Conservation (phyloP, 2,888 invertebrate genomes). For the Ligdia adustata region DNA sequence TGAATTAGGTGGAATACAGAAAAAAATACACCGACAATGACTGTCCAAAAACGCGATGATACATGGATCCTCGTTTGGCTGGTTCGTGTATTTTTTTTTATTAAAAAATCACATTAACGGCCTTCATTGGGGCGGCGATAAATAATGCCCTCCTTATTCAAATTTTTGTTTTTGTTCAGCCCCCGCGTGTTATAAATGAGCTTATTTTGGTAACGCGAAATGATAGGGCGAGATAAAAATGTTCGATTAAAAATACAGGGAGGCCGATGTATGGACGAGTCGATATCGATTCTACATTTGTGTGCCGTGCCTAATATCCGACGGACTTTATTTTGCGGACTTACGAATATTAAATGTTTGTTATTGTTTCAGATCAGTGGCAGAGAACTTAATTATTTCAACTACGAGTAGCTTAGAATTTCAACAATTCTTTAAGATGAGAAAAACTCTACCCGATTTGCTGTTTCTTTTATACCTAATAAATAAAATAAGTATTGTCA, state of each 20-base stretch:
- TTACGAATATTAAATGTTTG: too few species aligned
- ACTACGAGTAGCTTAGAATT: too few species aligned
- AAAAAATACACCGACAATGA: slow-evolving; percentile 75
- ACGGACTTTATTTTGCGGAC: background rate
- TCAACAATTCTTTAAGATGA: too few species aligned
- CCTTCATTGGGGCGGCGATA: slow-evolving; percentile 84
- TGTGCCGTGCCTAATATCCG: background rate
- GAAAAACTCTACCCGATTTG: too few species aligned
- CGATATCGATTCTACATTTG: slow-evolving; percentile 10
- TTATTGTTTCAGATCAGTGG: too few species aligned
- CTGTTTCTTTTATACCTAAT: too few species aligned
- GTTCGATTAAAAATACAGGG: slow-evolving; percentile 57
- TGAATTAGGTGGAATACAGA: slow-evolving; percentile 49
- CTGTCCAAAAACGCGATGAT: slow-evolving; percentile 82
- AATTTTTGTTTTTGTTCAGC: slow-evolving; percentile 83
- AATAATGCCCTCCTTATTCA: slow-evolving; percentile 84
- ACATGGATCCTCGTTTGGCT: slow-evolving; percentile 82
- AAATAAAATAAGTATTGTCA: too few species aligned
- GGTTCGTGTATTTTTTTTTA: slow-evolving; percentile 77
- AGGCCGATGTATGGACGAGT: slow-evolving; percentile 46
- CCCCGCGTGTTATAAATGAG: slow-evolving; percentile 81
- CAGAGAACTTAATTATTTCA: too few species aligned
- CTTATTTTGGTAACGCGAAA: slow-evolving; percentile 79
- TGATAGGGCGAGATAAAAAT: slow-evolving; percentile 79
- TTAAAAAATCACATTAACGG: slow-evolving; percentile 84